These are phyloP conservation scores for Podilymbus podiceps DNA, from an alignment of 2,113 vertebrate species.

Conservation along the genomic window DNA sequence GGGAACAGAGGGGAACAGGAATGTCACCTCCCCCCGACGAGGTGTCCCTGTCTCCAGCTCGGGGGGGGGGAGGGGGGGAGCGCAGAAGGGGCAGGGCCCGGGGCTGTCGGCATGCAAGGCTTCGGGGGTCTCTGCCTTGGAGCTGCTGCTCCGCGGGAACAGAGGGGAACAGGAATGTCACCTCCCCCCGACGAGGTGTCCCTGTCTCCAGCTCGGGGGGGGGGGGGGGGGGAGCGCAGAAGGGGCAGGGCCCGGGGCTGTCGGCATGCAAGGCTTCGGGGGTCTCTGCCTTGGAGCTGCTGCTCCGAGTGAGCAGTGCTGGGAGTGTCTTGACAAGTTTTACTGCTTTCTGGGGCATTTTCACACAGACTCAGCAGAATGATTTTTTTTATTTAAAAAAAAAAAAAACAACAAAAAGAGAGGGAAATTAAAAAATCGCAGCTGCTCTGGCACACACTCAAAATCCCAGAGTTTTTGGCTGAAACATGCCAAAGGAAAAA, in stretches of 20 bases:
- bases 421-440: slow-evolving; percentile 8
- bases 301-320: rapidly evolving
- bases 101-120: rapidly evolving
- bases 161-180: not conserved
- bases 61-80: not conserved
- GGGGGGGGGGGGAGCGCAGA: not conserved
- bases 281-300: not conserved
- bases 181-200: not conserved
- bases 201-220: not conserved
- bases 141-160: not conserved
- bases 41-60: not conserved
- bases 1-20: not conserved
- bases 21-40: rapidly evolving
- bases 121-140: not conserved
- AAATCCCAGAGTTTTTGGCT: slow-evolving; percentile 8
- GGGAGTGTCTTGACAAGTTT: not conserved
- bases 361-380: slow-evolving; percentile 57
- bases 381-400: not conserved
- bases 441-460: slow-evolving; percentile 44
- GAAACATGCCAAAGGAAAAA: not conserved
- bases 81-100: not conserved
- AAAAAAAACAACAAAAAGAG: not conserved
- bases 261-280: rapidly evolving
- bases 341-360: slow-evolving; percentile 44
- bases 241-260: not conserved